Percentiles rank a stretch among this genome's conserved stretches.
phyloP scores from a whole-genome alignment of 2,797 vertebrate species.

The Platyrinchus mystaceus region DNA sequence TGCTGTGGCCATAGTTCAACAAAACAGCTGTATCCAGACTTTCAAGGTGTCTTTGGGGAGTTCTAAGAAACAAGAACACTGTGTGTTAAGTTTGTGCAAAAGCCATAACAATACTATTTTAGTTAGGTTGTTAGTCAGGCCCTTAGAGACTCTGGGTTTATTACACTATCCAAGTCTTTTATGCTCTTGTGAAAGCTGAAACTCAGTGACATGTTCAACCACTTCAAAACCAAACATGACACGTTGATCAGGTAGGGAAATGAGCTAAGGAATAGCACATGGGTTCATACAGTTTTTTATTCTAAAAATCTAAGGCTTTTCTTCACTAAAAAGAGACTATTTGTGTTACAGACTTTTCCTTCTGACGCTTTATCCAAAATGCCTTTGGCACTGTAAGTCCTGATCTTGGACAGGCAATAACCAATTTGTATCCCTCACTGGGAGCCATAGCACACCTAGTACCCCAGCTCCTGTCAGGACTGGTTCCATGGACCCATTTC shows the following conservation, averaged over 20 bases:
- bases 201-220: neutral
- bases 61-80: neutral
- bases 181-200: neutral
- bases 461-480: neutral
- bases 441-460: fast-evolving
- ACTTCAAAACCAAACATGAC: neutral
- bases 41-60: neutral
- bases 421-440: neutral
- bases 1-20: neutral
- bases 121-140: neutral
- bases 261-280: fast-evolving
- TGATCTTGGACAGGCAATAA: fast-evolving
- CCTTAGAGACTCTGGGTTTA: neutral
- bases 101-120: neutral
- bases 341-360: neutral
- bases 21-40: neutral
- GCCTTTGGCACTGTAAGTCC: neutral
- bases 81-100: neutral
- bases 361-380: neutral
- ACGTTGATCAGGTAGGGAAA: neutral
- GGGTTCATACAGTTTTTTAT: neutral
- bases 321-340: neutral
- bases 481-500: fast-evolving
- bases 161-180: neutral
- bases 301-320: neutral